A percentile compares a stretch with the other conserved stretches of the same genome.
Evolutionary conservation across 2,888 invertebrate species (phyloP).

Genomic region (Saturnia japonica): DNA sequence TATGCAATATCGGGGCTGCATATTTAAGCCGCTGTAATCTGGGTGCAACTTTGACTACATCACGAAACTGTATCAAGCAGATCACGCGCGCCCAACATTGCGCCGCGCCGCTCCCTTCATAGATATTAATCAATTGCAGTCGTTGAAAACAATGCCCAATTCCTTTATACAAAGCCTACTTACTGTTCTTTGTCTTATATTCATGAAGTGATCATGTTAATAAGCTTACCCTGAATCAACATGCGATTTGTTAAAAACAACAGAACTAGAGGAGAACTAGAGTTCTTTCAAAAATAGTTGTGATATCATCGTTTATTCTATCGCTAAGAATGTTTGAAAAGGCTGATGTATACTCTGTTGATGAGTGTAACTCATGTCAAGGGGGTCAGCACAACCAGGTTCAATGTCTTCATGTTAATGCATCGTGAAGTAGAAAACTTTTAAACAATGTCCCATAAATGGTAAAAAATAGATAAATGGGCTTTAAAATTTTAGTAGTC

Average conservation of each 20-base stretch:
- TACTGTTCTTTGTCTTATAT: conserved; percentile 7
- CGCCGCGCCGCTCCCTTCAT: conserved; percentile 39
- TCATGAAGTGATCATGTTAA: neutral
- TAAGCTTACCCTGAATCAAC: neutral
- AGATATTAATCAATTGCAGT: conserved; percentile 52
- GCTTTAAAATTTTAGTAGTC: conserved; percentile 60
- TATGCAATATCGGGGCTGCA: conserved; percentile 59
- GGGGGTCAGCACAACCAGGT: conserved; percentile 65
- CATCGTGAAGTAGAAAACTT: conserved; percentile 57
- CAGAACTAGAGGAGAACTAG: neutral
- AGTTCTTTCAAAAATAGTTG: conserved; percentile 23
- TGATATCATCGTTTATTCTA: conserved; percentile 52
- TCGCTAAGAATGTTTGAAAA: conserved; percentile 46
- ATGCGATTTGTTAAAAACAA: neutral
- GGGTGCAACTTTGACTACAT: conserved; percentile 38
- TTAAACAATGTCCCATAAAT: conserved; percentile 67
- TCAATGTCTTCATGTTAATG: conserved; percentile 66
- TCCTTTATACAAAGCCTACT: conserved; percentile 10
- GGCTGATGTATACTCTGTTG: conserved; percentile 52
- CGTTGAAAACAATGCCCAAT: conserved; percentile 47
- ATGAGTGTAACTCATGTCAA: conserved; percentile 50
- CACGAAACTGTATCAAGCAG: conserved; percentile 32
- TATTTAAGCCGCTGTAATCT: conserved; percentile 56
- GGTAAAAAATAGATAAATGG: conserved; percentile 60
- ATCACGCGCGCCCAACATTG: conserved; percentile 35